Evolutionary conservation across 1,140 invertebrate genomes (phyloP).

Genomic region (Zaprionus camerounensis): DNA sequence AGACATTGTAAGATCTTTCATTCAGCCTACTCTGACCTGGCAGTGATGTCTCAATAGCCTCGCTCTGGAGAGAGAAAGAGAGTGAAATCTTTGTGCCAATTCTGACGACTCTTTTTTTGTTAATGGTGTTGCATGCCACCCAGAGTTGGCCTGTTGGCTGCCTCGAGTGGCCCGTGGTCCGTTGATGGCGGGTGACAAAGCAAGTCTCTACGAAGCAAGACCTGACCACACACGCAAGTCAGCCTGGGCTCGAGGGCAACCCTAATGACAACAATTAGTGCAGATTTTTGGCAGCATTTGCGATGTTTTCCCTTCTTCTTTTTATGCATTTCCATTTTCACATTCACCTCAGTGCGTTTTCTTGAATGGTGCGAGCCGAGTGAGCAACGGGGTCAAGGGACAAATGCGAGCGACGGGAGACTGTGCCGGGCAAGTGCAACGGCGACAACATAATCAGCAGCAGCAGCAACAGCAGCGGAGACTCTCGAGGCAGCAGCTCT

Average conservation of each 20-base stretch:
- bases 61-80: not conserved
- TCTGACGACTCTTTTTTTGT: conserved; percentile 2
- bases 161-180: conserved; percentile 42
- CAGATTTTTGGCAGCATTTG: conserved; percentile 37
- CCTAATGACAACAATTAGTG: conserved; percentile 79
- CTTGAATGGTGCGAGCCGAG: conserved; percentile 23
- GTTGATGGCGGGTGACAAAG: conserved; percentile 10
- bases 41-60: conserved; percentile 6
- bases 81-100: not conserved
- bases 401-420: conserved; percentile 33
- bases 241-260: not conserved
- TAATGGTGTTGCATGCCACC: not conserved
- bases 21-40: not conserved
- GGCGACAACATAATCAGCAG: conserved; percentile 67
- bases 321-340: not conserved
- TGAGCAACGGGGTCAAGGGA: conserved; percentile 17
- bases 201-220: not conserved
- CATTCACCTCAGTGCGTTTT: conserved; percentile 1
- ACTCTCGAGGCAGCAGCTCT: not conserved
- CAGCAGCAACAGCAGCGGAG: conserved; percentile 40
- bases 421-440: conserved; percentile 42
- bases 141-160: not conserved
- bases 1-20: not conserved
- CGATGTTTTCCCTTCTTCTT: conserved; percentile 5
- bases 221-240: conserved; percentile 52